Evolutionary conservation across 2,888 invertebrate genomes (phyloP).

Genomic region (Zele albiditarsus): DNA sequence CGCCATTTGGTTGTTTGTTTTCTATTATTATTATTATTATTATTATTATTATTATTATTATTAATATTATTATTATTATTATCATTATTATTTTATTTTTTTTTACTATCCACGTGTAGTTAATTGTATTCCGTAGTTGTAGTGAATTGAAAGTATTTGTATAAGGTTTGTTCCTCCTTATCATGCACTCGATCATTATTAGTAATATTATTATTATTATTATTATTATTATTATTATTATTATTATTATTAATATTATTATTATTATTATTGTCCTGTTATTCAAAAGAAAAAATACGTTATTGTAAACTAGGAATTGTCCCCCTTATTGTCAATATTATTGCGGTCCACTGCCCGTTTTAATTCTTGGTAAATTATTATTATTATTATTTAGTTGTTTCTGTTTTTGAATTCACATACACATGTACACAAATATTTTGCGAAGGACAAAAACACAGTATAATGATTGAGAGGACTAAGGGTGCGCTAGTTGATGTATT

Average conservation of each 20-base stretch:
- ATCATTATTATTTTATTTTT: constrained; percentile 31
- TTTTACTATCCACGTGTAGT: constrained; percentile 44
- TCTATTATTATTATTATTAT: not conserved
- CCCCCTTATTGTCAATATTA: not conserved
- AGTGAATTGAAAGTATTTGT: constrained; percentile 31
- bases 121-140: constrained; percentile 37
- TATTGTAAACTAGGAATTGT: constrained; percentile 2
- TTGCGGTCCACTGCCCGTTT: constrained; percentile 21
- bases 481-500: not conserved
- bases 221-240: constrained; percentile 47
- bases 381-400: constrained; percentile 13
- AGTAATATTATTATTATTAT: constrained; percentile 45
- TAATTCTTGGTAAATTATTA: constrained; percentile 27
- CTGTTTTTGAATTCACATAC: constrained; percentile 36
- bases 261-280: constrained; percentile 40
- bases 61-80: constrained; percentile 15
- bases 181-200: constrained; percentile 34
- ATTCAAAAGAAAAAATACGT: constrained; percentile 17
- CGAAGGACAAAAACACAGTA: not conserved
- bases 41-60: not conserved
- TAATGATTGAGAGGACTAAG: constrained; percentile 4
- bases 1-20: constrained; percentile 1
- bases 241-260: constrained; percentile 40
- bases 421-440: not conserved
- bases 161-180: constrained; percentile 23